Base-by-base conservation (phyloP, 1,140 invertebrate genomes). In the Bicyclus anynana region DNA sequence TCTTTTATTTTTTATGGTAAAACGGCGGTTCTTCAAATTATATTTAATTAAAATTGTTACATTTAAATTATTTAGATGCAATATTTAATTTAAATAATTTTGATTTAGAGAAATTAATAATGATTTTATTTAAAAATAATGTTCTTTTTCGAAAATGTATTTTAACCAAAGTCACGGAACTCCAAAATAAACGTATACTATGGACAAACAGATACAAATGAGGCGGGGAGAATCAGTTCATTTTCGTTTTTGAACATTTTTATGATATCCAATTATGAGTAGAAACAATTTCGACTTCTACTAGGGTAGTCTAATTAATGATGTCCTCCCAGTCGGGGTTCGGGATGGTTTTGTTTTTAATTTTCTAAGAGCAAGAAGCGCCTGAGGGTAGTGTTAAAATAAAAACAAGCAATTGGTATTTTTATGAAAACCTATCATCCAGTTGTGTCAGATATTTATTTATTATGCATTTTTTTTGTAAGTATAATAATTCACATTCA, bases 251-350 rank as follows among this genome's bases (percentile, higher is more conserved):
- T 82, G 75, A 67, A 76, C 80, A 77, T 82, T 82, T 82, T 77
- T 85, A 67, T 84, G 77, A 75, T 68, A 79, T 76, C 81, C 81
- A 84, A 84, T 87, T 84, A 84, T 78, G 73, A 64, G 68, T 53
- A 60, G 60, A 70, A 72, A 74, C 72, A 72, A 75, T 77, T 74
- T 71, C 54, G 59, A 75, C 55, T 79, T 72, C 73, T 78, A 65
- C 53, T 69, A 61, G 69, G 76, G 69, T 75, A 76, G 75, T 74
- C 79, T 87, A 87, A 84, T 87, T 87, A 84, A 87, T 87, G 84
- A 81, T 80, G 71, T 72, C 66, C 66, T 78, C 74, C 59, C 74
- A 69, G 72, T 69, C 65, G 76, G 74, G 65, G 57, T 44, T 49
- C 47, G 40, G 55, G 37, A 38, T 44, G 16, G 33, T 40, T 56